Evolutionary conservation across 2,113 vertebrate species (phyloP).

Genomic region (Acanthisitta chloris): DNA sequence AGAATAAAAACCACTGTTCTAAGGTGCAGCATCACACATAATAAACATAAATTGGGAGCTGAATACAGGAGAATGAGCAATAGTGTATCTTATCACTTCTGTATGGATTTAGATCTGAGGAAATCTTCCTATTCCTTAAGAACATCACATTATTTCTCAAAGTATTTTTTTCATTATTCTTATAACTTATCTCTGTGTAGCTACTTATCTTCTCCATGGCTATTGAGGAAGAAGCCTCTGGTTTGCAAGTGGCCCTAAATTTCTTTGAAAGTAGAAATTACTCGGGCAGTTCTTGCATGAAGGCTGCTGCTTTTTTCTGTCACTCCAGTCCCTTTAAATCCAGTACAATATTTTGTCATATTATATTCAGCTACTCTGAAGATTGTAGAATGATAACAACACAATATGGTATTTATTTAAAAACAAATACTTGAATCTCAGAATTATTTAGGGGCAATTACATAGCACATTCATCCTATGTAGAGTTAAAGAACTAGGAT

Average conservation of each 20-base stretch:
- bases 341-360: neutral
- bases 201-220: neutral
- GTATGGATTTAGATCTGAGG: neutral
- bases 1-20: neutral
- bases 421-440: neutral
- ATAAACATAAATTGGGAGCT: neutral
- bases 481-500: neutral
- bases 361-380: neutral
- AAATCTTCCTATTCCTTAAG: neutral
- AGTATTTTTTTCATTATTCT: neutral
- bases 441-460: neutral
- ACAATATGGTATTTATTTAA: neutral
- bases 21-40: neutral
- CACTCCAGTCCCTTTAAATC: neutral
- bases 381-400: neutral
- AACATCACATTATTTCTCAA: neutral
- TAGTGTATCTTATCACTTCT: neutral
- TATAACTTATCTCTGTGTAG: neutral
- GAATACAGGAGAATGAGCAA: neutral
- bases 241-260: neutral
- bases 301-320: neutral
- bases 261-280: neutral
- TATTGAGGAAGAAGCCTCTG: neutral
- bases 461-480: neutral
- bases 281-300: neutral